Conservation (phyloP, 2,113 vertebrate species). For the Pygathrix nemaeus region DNA sequence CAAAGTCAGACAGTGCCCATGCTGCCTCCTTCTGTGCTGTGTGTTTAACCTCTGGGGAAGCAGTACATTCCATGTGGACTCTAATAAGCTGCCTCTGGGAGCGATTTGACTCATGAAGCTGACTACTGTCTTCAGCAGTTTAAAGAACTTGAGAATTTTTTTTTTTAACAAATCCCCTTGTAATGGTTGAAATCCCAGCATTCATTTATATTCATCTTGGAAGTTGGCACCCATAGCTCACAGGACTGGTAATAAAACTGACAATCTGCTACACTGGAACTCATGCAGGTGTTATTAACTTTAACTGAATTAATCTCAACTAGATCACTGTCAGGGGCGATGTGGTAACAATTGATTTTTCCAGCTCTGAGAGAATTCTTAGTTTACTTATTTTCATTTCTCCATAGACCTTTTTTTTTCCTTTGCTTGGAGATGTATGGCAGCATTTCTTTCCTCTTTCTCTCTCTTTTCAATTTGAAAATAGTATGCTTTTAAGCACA, state of each 20-base stretch:
- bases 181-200: slow-evolving; percentile 38
- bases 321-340: slow-evolving; percentile 58
- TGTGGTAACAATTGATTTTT: slow-evolving; percentile 68
- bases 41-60: neutral
- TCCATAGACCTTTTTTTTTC: neutral
- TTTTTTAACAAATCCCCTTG: slow-evolving; percentile 53
- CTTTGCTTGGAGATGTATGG: neutral
- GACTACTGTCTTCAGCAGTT: neutral
- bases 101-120: neutral
- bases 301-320: slow-evolving; percentile 56
- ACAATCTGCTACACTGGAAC: neutral
- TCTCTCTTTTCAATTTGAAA: slow-evolving; percentile 53
- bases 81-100: neutral
- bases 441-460: slow-evolving; percentile 33
- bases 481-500: slow-evolving; percentile 40
- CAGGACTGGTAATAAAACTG: slow-evolving; percentile 38
- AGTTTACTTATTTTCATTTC: slow-evolving; percentile 60
- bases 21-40: neutral
- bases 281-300: slow-evolving; percentile 59
- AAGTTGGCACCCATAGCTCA: slow-evolving; percentile 38
- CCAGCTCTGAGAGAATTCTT: slow-evolving; percentile 39
- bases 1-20: neutral
- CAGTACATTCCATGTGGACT: neutral
- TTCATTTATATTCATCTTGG: slow-evolving; percentile 54
- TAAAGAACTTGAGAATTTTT: slow-evolving; percentile 32